Percentiles rank a stretch among this genome's conserved stretches.
These are phyloP conservation scores for Planococcus citri DNA, from an alignment of 1,140 invertebrate genomes.

Conservation along the genomic window DNA sequence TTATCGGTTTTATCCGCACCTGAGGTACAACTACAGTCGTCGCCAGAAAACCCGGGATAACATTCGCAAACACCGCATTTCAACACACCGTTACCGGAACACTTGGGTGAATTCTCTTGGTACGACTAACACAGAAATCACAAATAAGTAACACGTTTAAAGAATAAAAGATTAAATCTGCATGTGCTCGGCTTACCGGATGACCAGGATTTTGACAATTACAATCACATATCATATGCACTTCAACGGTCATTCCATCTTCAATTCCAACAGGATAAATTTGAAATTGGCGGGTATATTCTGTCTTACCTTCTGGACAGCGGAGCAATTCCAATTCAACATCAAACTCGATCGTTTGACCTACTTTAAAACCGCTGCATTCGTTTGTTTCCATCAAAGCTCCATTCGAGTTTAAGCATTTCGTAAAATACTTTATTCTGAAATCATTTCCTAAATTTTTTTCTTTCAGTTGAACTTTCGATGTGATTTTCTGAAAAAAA, in stretches of 20 bases:
- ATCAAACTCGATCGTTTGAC: slow-evolving; percentile 30
- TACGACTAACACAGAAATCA: slow-evolving; percentile 31
- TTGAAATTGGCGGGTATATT: slow-evolving; percentile 68
- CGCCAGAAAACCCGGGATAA: slow-evolving; percentile 60
- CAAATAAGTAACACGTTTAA: neutral
- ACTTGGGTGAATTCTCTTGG: slow-evolving; percentile 41
- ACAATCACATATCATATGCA: slow-evolving; percentile 34
- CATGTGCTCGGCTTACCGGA: too few relatives aligned
- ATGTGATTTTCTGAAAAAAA: slow-evolving; percentile 67
- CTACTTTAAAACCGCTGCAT: slow-evolving; percentile 64
- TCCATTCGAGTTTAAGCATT: slow-evolving; percentile 53
- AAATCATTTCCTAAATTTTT: slow-evolving; percentile 61
- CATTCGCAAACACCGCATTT: slow-evolving; percentile 86
- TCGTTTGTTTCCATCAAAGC: slow-evolving; percentile 56
- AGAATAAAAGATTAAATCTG: neutral
- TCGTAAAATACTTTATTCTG: slow-evolving; percentile 76
- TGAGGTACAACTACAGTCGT: slow-evolving; percentile 71
- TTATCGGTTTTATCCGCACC: slow-evolving; percentile 37
- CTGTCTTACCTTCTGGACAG: slow-evolving; percentile 56
- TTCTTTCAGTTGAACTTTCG: slow-evolving; percentile 82
- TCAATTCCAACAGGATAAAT: slow-evolving; percentile 89
- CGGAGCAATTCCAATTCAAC: slow-evolving; percentile 57
- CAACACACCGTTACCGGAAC: slow-evolving; percentile 50
- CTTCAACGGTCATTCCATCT: slow-evolving; percentile 67
- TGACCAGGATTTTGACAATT: neutral